Evolutionary conservation across 2,888 invertebrate species (phyloP).

Genomic region (Cheilosia vernalis): DNA sequence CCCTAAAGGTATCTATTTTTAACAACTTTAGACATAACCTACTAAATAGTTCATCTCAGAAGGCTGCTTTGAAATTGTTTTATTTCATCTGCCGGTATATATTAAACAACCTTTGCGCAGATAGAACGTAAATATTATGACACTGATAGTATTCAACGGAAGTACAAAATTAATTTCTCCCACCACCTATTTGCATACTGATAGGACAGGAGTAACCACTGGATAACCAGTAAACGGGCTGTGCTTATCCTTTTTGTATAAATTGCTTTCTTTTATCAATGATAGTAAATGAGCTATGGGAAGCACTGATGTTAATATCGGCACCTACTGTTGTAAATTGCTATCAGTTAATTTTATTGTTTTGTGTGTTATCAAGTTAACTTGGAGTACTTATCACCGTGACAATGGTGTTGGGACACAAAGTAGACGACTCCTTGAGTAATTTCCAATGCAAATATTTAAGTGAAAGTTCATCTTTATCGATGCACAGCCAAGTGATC

Average conservation of each 20-base stretch:
- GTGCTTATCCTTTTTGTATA: neutral
- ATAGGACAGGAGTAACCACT: constrained; percentile 20
- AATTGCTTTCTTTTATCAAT: constrained; percentile 38
- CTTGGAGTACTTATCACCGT: constrained; percentile 50
- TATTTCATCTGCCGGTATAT: too few relatives aligned
- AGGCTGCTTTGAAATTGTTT: too few relatives aligned
- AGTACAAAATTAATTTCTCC: constrained; percentile 33
- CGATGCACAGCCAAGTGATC: neutral
- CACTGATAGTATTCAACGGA: neutral
- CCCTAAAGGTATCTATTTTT: too few relatives aligned
- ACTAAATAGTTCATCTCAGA: too few relatives aligned
- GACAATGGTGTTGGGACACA: constrained; percentile 14
- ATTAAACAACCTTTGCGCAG: too few relatives aligned
- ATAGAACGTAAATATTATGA: neutral
- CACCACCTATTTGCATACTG: constrained; percentile 5
- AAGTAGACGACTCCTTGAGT: constrained; percentile 27
- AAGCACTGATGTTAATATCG: constrained; percentile 1
- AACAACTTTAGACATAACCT: too few relatives aligned
- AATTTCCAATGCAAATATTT: neutral
- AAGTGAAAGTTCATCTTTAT: constrained; percentile 30
- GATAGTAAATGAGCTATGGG: constrained; percentile 17
- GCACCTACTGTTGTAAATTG: constrained; percentile 4
- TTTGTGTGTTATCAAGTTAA: constrained; percentile 40
- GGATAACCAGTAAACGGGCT: neutral
- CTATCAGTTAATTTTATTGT: constrained; percentile 46